Percentiles rank a stretch among this genome's conserved stretches.
phyloP scores from a whole-genome alignment of 2,888 invertebrate species.

The Nematopogon swammerdamellus region DNA sequence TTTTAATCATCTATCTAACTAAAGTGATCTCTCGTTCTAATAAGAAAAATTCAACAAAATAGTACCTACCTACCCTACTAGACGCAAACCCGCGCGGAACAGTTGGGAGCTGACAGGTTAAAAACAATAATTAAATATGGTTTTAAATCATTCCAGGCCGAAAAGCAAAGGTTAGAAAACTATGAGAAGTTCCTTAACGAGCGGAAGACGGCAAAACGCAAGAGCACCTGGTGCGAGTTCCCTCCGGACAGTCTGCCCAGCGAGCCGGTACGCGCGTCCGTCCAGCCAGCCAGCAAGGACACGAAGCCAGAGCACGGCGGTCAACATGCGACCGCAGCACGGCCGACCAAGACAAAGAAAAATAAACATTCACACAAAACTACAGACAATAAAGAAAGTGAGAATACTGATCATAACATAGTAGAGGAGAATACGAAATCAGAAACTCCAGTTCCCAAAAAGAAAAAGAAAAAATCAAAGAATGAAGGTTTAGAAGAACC shows the following conservation, averaged over 20 bases:
- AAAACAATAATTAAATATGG: too few relatives aligned
- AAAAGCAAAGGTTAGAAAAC: constrained; percentile 44
- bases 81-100: too few relatives aligned
- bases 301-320: too few relatives aligned
- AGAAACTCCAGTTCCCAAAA: too few relatives aligned
- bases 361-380: constrained; percentile 5
- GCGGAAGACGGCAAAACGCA: constrained; percentile 37
- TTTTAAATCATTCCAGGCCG: constrained; percentile 31
- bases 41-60: too few relatives aligned
- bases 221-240: constrained; percentile 56
- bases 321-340: too few relatives aligned
- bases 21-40: too few relatives aligned
- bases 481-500: too few relatives aligned
- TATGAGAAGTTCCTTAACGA: constrained; percentile 52
- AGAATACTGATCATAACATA: constrained; percentile 2
- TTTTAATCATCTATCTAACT: too few relatives aligned
- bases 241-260: constrained; percentile 26
- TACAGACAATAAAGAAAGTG: constrained; percentile 6
- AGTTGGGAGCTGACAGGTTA: too few relatives aligned
- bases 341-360: neutral
- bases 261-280: constrained; percentile 2
- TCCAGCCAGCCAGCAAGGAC: too few relatives aligned
- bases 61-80: too few relatives aligned
- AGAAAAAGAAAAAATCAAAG: constrained; percentile 7
- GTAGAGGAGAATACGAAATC: neutral